phyloP scores from a whole-genome alignment of 2,888 invertebrate species.

The Hydrotaea cyrtoneurina region DNA sequence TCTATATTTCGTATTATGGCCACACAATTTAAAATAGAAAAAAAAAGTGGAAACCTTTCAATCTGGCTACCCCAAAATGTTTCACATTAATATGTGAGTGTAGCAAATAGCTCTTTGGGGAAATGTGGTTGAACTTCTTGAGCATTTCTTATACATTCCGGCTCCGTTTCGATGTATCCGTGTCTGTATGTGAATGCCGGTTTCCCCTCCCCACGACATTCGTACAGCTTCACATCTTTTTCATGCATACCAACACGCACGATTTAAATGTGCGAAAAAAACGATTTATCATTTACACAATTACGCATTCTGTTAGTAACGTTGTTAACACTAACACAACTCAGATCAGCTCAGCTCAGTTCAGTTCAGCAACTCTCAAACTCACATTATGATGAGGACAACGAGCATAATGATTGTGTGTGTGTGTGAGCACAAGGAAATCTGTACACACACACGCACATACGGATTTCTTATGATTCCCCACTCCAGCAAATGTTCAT shows the following conservation, averaged over 20 bases:
- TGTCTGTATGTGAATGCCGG: constrained; percentile 22
- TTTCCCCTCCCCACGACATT: constrained; percentile 23
- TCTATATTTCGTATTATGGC: not conserved
- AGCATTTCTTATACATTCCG: constrained; percentile 21
- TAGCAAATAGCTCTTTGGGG: constrained; percentile 46
- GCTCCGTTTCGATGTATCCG: not conserved
- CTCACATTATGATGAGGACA: constrained; percentile 15
- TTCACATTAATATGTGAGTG: constrained; percentile 10
- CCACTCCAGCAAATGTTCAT: not conserved
- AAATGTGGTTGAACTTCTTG: constrained; percentile 55
- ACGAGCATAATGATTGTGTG: constrained; percentile 25
- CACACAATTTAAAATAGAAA: not conserved
- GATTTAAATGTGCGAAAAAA: constrained; percentile 67
- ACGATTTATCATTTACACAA: constrained; percentile 70
- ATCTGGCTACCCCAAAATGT: constrained; percentile 42
- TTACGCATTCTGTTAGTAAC: constrained; percentile 69
- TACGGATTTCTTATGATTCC: not conserved
- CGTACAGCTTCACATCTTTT: constrained; percentile 20
- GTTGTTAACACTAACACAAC: constrained; percentile 49
- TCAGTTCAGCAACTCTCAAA: not conserved
- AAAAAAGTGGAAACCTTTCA: not conserved
- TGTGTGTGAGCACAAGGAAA: not conserved
- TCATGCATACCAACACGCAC: constrained; percentile 61
- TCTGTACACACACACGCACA: not conserved
- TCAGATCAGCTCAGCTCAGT: constrained; percentile 20